Base-by-base conservation (phyloP, 2,113 vertebrate genomes). In the Salvelinus fontinalis region DNA sequence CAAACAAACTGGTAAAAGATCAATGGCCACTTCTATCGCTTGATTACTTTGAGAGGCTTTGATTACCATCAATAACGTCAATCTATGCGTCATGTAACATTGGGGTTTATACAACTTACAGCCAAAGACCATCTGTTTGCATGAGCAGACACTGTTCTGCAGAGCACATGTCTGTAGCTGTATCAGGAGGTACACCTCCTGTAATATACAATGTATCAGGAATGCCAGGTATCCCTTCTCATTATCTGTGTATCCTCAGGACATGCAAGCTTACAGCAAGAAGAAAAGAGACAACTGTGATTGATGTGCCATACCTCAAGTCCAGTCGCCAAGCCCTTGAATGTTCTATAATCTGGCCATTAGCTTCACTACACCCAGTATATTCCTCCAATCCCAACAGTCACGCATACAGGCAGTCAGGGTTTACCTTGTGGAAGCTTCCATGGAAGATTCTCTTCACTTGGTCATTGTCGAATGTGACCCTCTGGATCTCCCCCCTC, bases 371-470 rank as follows among this genome's bases (percentile, higher is more conserved):
- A 2, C 8, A 22, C 31, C 29, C 67, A 24, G 11, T 57, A 12
- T 57, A 57, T 57, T 57, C 70, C 51, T 54, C 51, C 51, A 18
- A 14, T 5, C 51, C 5, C 9, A 39, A 29, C 20, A 62, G 31
- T 13, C 31, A 16, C n/a, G 7, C 26, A 13, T 24, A 67, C 8
- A 73, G 39, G 9, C 39, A 44, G 39, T 44, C 39, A 44, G 9
- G 39, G 54, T 84, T 95, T 95, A 99, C 98, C 97, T 99, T 99
- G 90, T 99, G 98, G 91, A 99, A 99, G 87, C 97, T 99, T 81
- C 98, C 98, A 75, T 98, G 97, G 92, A 99, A 99, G 70, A 99
- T 93, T 83, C 90, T 94, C 93, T 96, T 97, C 66, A 99, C 85
- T 57, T 91, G 94, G 8, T 94, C 91, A 22, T 83, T 90, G 88